Evolutionary conservation across 92 coral and sea anemone genomes (phyloP), one percentile per base, ranked within the genome.

Genomic region (Paramuricea clavata): DNA sequence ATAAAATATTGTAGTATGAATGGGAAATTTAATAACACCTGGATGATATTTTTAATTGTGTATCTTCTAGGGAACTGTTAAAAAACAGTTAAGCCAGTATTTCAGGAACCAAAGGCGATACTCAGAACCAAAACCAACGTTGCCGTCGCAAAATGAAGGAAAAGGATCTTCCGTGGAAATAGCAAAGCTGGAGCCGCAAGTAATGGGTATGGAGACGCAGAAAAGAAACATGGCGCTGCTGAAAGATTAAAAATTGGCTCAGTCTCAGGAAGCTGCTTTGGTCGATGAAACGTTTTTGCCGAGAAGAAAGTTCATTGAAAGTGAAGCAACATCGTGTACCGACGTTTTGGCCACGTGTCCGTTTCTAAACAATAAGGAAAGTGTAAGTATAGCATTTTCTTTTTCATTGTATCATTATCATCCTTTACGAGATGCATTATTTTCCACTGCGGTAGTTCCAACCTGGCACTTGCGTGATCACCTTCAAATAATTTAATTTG

Each of bases 321-420:
- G 6, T 1, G 74, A 72, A 35, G 90, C 81, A 3, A 6, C 13
- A 42, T 69, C 86, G 5, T 31, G 77, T 60, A 52, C 10, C 23
- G 86, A 87, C 33, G 61, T 87, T 42, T 28, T 87, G 19, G 81
- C 22, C 11, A 80, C 71, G 49, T 79, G 90, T 54, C 81, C 86
- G n/a, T 87, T 72, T 47, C 30, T 87, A 12, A 64, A 70, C 2
- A 36, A 87, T 16, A 32, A 47, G 28, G 17, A 43, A 16, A 57
- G 68, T 80, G 90, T 80, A 81, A 87, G 86, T 86, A 25, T 19
- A 43, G 43, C 17, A 25, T n/a, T n/a, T n/a, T n/a, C n/a, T n/a
- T n/a, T n/a, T n/a, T n/a, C n/a, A n/a, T n/a, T n/a, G n/a, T n/a
- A n/a, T n/a, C n/a, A n/a, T n/a, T n/a, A n/a, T n/a, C n/a, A n/a